Evolutionary conservation across 2,888 invertebrate genomes (phyloP), one percentile per base, ranked within the genome.

Genomic region (Caenorhabditis macrosperma): DNA sequence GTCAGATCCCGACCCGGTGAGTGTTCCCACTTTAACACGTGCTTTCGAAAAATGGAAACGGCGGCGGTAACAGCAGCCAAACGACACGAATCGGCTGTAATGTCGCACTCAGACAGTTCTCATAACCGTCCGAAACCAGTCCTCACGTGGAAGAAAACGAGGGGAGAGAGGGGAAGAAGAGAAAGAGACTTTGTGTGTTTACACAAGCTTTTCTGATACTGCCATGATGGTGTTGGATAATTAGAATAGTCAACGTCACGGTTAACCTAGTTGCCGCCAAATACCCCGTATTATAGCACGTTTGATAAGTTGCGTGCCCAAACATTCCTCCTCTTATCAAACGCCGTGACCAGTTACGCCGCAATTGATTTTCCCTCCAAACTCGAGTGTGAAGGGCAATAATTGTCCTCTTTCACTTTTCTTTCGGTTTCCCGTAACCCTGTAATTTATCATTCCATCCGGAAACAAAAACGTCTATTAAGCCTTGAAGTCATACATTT

Each of bases 1-100:
- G n/a, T 74, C 77, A 30, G 81, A 81, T 61, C 61, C 64, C 55
- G 74, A 74, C 28, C 69, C 74, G 66, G 81, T 81, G 35, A 69
- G 67, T 66, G 57, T 68, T 63, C 38, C 38, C 35, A n/a, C 41
- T 38, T 57, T 12, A 35, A 63, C 61, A 22, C 60, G n/a, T 12
- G 48, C 3, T 3, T 17, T 38, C 35, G 30, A 30, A 41, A 50
- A 44, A n/a, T 46, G 59, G 64, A 35, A n/a, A 7, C 28, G 41
- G 54, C 52, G 28, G 48, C 15, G 20, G 38, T 38, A 17, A 15
- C 52, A 68, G 35, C 28, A 46, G 46, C 57, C 59, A 44, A 59
- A 57, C 68, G 57, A 59, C 46, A 59, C 50, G 55, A 54, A 50
- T 55, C 63, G 63, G 35, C 46, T 61, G 55, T 61, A 57, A 57